Base-by-base conservation (phyloP, 2,888 invertebrate species). In the Microplitis manilae region DNA sequence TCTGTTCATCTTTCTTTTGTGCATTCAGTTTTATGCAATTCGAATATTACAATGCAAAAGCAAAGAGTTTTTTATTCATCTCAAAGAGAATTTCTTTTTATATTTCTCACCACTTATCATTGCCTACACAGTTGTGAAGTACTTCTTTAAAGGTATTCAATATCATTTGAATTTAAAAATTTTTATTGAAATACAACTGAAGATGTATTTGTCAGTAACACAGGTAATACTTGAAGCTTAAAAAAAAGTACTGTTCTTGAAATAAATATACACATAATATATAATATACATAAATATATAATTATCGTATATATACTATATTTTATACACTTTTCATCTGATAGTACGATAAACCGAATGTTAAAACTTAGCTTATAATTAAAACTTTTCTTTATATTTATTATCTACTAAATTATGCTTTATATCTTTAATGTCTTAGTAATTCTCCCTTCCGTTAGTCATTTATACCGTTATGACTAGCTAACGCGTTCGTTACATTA, bases 381-480 rank as follows among this genome's bases (percentile, higher is more conserved):
- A 50, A 50, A 13, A 50, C 8, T 2, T 13, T 50, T 73, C 15
- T 73, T n/a, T 73, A n/a, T 41, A n/a, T 59, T 9, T 38, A 59
- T 41, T 50, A 20, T 40, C 64, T 72, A 15, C 40, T 15, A n/a
- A 6, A 38, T 59, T 60, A 39, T 60, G 9, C 50, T 72, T 62
- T 39, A n/a, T 62, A 15, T 72, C 72, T 62, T 61, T 62, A 40
- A 39, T 61, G 38, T 71, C 71, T 62, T 38, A 40, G 65, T 65
- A 30, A 65, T 50, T 39, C 38, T 65, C 73, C 67, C 67, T 67
- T 65, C 73, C 73, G 67, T 82, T 80, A 81, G 82, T 82, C 79
- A 83, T 80, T 77, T 83, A 81, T 86, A 86, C 86, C 86, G 86
- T 86, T 86, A 86, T 79, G 77, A 81, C 79, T 81, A 82, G 30